Base-by-base conservation (phyloP, 2,113 vertebrate species). In the Varanus salvator region DNA sequence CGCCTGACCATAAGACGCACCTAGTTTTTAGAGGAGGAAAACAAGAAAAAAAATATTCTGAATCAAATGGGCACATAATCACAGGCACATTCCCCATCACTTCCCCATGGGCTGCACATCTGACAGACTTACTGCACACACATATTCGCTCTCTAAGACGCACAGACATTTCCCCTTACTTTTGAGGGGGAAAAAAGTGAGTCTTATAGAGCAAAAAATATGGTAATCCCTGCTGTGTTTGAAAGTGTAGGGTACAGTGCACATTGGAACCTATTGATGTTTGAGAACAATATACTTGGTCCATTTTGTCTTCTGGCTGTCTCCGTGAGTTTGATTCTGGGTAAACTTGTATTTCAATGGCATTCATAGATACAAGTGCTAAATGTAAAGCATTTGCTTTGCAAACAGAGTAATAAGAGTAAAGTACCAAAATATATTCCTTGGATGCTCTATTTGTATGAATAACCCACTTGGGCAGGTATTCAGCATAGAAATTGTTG, bases 351-450 rank as follows among this genome's bases (percentile, higher is more conserved):
- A 76, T 78, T 87, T 77, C 74, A 48, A 27, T 77, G 34, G 27
- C 15, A 87, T 50, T 66, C 38, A 87, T 64, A 14, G 7, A 34
- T 89, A 87, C 68, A 89, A 77, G 77, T 92, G 92, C 31, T 86
- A 25, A 23, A 48, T 50, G 89, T 9, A 66, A 29, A 90, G 1
- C 68, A 52, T 12, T 34, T 19, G 52, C 29, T 86, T 66, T n/a
- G 90, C 91, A 34, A 66, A 1, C 54, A 66, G 81, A 90, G 80
- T 2, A 60, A 83, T 81, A 84, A 90, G 52, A 90, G 88, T 88
- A 76, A 83, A 91, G 17, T 85, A 83, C 21, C 89, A 89, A 90
- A 89, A 80, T 90, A 57, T 72, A 85, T 89, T 91, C 72, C 44
- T 80, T 48, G 89, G 54, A 44, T 84, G 12, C 77, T 92, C 68